Evolutionary conservation across 2,113 vertebrate genomes (phyloP), one percentile per base, ranked within the genome.

Genomic region (Orthonyx spaldingii): DNA sequence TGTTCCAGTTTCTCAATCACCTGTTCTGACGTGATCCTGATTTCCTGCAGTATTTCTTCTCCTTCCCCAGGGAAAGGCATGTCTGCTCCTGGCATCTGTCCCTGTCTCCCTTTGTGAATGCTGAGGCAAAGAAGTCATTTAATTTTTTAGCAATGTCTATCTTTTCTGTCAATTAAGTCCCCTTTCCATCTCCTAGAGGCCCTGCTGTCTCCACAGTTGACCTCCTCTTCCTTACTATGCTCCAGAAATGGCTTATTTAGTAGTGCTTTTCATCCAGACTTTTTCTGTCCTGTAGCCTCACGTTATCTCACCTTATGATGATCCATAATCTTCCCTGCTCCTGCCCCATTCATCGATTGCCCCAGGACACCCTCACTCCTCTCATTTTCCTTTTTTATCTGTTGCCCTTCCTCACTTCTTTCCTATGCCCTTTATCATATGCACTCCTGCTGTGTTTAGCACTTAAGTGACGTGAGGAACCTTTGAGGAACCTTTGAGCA

Each of bases 131-230:
- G 92, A 96, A 96, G 93, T 70, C 63, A 95, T 95, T 97, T 94
- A 96, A 97, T 97, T 97, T 97, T 97, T 97, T 87, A 97, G 93
- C 90, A 96, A 86, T 91, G 91, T 95, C 95, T 95, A 86, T 94
- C 94, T 96, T 95, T 89, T 97, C 96, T 95, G 95, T 95, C 95
- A 95, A 93, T 95, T 94, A 95, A 89, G 81, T 74, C 91, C 63
- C 82, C 61, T 92, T 90, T 91, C 93, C 60, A 53, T 97, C 96
- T 97, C 95, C 87, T 93, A 30, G 63, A 96, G 93, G 94, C 94
- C 63, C 82, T 78, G 78, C 94, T 90, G 89, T 93, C 89, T 91
- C 90, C 80, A 87, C 93, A 92, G 57, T 71, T 89, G 89, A 90
- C 96, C 95, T 96, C 89, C 69, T 93, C 93, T 92, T 96, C 92